Percentiles rank a stretch among this genome's conserved stretches.
Evolutionary conservation across 37 sponge, comb jelly and placozoan genomes (phyloP).

Genomic region (Spongilla lacustris): DNA sequence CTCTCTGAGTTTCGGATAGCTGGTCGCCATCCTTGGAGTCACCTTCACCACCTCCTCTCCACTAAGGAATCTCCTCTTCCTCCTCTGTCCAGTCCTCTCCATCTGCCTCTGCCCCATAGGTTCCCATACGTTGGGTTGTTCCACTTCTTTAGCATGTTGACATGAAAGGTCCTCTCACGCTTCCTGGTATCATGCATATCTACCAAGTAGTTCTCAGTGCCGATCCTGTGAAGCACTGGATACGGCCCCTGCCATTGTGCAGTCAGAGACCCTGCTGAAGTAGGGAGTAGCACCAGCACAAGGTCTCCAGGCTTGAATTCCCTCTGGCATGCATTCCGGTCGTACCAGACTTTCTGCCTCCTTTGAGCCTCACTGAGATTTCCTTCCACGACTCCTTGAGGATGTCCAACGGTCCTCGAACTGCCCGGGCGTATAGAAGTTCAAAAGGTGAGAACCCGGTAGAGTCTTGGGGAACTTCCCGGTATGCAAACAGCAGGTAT

Average conservation of each 20-base stretch:
- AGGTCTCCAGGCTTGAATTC: constrained; percentile 54
- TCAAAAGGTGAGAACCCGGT: constrained; percentile 53
- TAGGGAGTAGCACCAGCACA: constrained; percentile 60
- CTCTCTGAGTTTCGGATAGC: constrained; percentile 15
- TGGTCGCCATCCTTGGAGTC: background rate
- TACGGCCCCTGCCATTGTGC: constrained; percentile 40
- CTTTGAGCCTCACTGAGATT: background rate
- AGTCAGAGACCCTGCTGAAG: constrained; percentile 12
- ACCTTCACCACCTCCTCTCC: constrained; percentile 27
- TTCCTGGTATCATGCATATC: constrained; percentile 29
- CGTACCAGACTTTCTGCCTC: background rate
- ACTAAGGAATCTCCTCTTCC: constrained; percentile 4
- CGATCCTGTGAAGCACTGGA: background rate
- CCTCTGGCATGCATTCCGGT: constrained; percentile 19
- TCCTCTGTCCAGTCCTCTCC: background rate
- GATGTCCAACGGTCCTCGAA: constrained; percentile 39
- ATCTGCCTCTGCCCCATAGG: background rate
- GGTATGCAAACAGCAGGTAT: constrained; percentile 35
- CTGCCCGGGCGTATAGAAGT: constrained; percentile 22
- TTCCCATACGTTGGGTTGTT: background rate
- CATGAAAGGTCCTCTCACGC: constrained; percentile 33
- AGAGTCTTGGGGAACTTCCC: constrained; percentile 44
- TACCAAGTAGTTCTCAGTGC: constrained; percentile 41
- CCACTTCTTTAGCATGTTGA: constrained; percentile 48
- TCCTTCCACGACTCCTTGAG: constrained; percentile 32